These are phyloP conservation scores for Actinopyga echinites DNA, from an alignment of 53 echinoderm and acorn worm species.

Conservation along the genomic window DNA sequence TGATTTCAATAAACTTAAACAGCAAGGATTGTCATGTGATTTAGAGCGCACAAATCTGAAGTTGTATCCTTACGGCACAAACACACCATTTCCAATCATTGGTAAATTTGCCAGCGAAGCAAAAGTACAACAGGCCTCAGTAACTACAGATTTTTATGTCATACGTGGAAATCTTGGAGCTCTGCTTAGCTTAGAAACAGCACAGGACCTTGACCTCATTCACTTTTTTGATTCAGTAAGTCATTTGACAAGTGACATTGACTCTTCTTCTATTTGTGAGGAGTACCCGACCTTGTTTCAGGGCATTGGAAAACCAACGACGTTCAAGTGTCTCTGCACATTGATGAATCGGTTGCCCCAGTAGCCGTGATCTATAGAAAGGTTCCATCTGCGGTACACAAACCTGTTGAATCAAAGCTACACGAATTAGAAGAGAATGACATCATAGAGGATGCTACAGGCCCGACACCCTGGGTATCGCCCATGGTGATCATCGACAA, in stretches of 20 bases:
- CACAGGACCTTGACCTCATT: conserved; percentile 30
- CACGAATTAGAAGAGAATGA: conserved; percentile 37
- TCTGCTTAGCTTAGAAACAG: conserved; percentile 19
- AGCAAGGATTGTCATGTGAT: too few species aligned
- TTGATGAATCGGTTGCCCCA: conserved; percentile 45
- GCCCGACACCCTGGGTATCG: conserved; percentile 60
- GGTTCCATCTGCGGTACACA: conserved; percentile 47
- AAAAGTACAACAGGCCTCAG: not conserved
- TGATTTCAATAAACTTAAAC: too few species aligned
- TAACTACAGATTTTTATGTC: conserved; percentile 4
- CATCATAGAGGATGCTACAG: conserved; percentile 49
- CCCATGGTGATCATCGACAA: conserved; percentile 47
- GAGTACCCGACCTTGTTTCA: conserved; percentile 42
- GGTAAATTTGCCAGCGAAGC: too few species aligned
- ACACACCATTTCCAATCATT: too few species aligned
- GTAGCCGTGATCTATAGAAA: conserved; percentile 42
- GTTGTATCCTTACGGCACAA: too few species aligned
- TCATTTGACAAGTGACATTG: conserved; percentile 15
- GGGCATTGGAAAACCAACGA: conserved; percentile 52
- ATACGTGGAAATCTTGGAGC: not conserved
- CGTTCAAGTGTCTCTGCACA: conserved; percentile 44
- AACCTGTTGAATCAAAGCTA: conserved; percentile 47
- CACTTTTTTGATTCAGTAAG: conserved; percentile 15
- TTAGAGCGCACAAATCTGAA: too few species aligned
- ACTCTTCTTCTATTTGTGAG: conserved; percentile 13